phyloP scores from a whole-genome alignment of 2,113 vertebrate species.

The Halcyon senegalensis region DNA sequence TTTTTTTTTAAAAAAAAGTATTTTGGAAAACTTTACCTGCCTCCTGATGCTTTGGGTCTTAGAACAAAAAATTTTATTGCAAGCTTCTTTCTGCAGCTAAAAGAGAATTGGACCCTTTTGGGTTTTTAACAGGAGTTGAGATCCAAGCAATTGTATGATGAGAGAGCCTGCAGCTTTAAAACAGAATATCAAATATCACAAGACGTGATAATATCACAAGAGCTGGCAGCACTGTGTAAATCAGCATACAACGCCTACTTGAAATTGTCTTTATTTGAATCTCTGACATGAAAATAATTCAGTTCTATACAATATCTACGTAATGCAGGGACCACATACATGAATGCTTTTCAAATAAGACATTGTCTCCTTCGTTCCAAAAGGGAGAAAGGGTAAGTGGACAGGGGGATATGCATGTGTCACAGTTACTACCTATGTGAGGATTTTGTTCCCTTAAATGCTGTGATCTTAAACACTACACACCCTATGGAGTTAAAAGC shows the following conservation, averaged over 20 bases:
- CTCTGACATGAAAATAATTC: background rate
- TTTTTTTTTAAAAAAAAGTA: too few relatives aligned
- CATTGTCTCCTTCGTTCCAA: background rate
- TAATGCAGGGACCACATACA: background rate
- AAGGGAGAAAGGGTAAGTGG: background rate
- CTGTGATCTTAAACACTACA: background rate
- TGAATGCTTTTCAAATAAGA: background rate
- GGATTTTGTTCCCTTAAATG: background rate
- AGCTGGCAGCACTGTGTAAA: background rate
- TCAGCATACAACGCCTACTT: background rate
- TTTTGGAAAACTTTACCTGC: background rate
- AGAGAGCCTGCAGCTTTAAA: background rate
- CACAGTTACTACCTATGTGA: background rate
- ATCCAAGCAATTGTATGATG: background rate
- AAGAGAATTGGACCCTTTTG: background rate
- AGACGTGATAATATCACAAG: background rate
- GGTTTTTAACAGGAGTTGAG: background rate
- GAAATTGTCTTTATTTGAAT: background rate
- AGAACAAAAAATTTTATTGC: background rate
- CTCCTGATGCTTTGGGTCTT: background rate
- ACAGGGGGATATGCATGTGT: background rate
- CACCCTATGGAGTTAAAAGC: background rate
- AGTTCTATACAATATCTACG: background rate
- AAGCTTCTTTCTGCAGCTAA: background rate
- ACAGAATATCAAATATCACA: background rate